Conservation (phyloP, 2,113 vertebrate genomes). For the Microtus richardsoni region DNA sequence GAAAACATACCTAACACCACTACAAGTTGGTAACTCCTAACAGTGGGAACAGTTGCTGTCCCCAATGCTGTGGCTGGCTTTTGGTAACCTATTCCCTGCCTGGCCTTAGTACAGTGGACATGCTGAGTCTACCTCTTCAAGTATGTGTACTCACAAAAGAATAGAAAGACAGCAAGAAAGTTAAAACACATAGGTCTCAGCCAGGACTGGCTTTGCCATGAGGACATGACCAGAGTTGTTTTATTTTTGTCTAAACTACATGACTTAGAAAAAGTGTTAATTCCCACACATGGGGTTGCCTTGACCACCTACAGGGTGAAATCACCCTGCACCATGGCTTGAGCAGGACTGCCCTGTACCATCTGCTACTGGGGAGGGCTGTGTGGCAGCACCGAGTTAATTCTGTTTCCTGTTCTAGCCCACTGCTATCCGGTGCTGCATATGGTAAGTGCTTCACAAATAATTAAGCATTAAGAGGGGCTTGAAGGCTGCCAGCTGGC, state of each 20-base stretch:
- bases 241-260: background rate
- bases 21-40: too few relatives aligned
- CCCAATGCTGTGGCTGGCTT: too few relatives aligned
- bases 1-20: too few relatives aligned
- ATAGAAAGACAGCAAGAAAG: rapidly evolving
- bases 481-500: background rate
- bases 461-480: background rate
- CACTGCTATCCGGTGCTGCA: background rate
- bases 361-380: rapidly evolving
- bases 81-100: too few relatives aligned
- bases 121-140: background rate
- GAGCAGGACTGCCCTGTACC: rapidly evolving
- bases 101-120: too few relatives aligned
- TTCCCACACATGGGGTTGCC: background rate
- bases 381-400: background rate
- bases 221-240: background rate
- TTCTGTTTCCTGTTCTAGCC: background rate
- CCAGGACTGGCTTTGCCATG: background rate
- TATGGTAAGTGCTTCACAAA: background rate
- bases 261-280: background rate
- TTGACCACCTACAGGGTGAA: background rate
- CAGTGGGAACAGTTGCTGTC: too few relatives aligned
- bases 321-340: background rate
- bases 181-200: background rate
- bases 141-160: rapidly evolving